phyloP scores from a whole-genome alignment of 2,888 invertebrate genomes.

The Stenodema calcarata region DNA sequence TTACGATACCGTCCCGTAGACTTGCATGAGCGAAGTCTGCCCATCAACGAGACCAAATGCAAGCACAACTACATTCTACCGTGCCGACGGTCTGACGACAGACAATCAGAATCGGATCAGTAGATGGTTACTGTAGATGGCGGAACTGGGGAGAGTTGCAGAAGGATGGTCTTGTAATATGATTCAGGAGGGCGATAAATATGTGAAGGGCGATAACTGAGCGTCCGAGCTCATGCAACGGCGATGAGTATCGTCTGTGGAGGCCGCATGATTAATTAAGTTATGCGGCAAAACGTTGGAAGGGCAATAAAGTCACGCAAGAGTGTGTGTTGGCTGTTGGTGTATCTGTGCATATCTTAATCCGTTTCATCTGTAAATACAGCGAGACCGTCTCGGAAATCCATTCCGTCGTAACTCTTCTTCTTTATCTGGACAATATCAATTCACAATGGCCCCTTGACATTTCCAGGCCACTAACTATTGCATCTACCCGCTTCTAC shows the following conservation, averaged over 20 bases:
- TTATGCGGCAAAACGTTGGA: not conserved
- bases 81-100: not conserved
- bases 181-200: not conserved
- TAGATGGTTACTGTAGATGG: not conserved
- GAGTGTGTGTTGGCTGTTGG: not conserved
- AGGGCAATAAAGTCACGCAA: not conserved
- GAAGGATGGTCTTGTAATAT: not conserved
- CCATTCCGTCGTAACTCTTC: not conserved
- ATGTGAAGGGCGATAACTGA: too few species aligned
- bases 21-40: too few species aligned
- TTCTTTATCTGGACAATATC: not conserved
- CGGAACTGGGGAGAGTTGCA: not conserved
- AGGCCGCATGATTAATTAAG: not conserved
- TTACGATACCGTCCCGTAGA: too few species aligned
- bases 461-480: not conserved
- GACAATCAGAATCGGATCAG: not conserved
- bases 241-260: not conserved
- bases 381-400: not conserved
- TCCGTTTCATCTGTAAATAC: not conserved
- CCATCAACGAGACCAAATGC: too few species aligned
- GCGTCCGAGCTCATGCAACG: not conserved
- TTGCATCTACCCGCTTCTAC: not conserved
- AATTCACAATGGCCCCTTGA: not conserved
- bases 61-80: not conserved
- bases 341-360: not conserved